These are phyloP conservation scores for Eudiplozoon nipponicum DNA, from an alignment of 2,888 invertebrate genomes.

Conservation along the genomic window DNA sequence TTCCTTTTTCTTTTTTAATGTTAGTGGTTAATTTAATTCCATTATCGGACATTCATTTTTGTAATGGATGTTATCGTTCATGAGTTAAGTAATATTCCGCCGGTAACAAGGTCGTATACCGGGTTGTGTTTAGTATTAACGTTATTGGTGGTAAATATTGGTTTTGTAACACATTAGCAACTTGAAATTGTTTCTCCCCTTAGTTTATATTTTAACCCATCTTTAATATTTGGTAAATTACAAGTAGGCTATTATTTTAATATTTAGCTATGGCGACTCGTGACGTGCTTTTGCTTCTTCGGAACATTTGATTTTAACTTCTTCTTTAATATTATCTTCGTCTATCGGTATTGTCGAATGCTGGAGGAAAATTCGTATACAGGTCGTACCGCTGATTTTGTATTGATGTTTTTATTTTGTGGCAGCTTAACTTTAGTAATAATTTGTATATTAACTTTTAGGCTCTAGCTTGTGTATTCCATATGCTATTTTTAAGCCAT, in stretches of 20 bases:
- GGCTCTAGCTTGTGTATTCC: conserved; percentile 24
- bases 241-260: conserved; percentile 31
- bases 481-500: conserved; percentile 79
- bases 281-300: conserved; percentile 87
- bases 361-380: conserved; percentile 86
- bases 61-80: too few relatives aligned
- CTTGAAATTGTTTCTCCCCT: conserved; percentile 77
- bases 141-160: background rate
- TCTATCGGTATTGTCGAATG: conserved; percentile 91
- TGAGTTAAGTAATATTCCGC: background rate
- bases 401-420: conserved; percentile 85
- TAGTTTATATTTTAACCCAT: conserved; percentile 87
- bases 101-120: background rate
- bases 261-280: conserved; percentile 54
- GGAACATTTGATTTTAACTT: conserved; percentile 92
- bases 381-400: conserved; percentile 75
- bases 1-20: too few relatives aligned
- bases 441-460: conserved; percentile 20
- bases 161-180: conserved; percentile 37
- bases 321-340: conserved; percentile 94
- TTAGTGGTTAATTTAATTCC: too few relatives aligned
- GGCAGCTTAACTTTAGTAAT: conserved; percentile 46
- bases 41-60: too few relatives aligned
- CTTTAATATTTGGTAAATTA: conserved; percentile 52
- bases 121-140: background rate